These are phyloP conservation scores for Musca vetustissima DNA, from an alignment of 1,140 invertebrate genomes.

Conservation along the genomic window DNA sequence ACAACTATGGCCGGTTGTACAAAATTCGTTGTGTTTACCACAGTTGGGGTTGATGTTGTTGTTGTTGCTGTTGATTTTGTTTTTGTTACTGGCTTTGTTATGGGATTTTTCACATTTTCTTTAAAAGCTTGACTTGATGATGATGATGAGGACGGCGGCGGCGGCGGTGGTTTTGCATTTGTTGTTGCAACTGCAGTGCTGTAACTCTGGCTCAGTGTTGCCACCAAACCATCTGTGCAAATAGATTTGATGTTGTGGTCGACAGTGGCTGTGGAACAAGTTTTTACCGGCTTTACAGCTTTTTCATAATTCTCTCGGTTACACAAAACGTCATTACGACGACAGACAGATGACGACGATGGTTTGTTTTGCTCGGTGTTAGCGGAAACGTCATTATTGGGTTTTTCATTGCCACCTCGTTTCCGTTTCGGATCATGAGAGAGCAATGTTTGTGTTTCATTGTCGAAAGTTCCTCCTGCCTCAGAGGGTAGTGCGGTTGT, in stretches of 20 bases:
- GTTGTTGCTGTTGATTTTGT: slow-evolving; percentile 14
- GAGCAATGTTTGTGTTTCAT: neutral
- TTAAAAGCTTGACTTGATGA: neutral
- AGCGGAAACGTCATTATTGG: neutral
- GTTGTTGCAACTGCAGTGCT: slow-evolving; percentile 4
- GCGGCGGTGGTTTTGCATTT: neutral
- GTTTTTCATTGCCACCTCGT: slow-evolving; percentile 4
- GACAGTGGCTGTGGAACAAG: neutral
- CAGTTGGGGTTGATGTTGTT: slow-evolving; percentile 7
- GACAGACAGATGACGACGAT: neutral
- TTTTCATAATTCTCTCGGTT: neutral
- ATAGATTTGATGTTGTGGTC: neutral
- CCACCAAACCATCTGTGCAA: slow-evolving; percentile 11
- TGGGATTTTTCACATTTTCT: slow-evolving; percentile 20
- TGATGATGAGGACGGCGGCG: too few relatives aligned
- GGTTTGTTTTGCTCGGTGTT: neutral
- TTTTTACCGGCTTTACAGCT: slow-evolving; percentile 22
- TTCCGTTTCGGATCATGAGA: slow-evolving; percentile 5
- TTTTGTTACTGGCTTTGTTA: slow-evolving; percentile 17
- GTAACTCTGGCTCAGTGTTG: neutral
- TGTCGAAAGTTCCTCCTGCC: neutral
- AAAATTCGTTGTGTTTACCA: slow-evolving; percentile 5
- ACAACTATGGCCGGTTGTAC: slow-evolving; percentile 7
- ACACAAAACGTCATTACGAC: neutral
- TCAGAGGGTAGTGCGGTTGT: neutral